Conservation (phyloP, 2,797 vertebrate species). For the Salmo trutta region DNA sequence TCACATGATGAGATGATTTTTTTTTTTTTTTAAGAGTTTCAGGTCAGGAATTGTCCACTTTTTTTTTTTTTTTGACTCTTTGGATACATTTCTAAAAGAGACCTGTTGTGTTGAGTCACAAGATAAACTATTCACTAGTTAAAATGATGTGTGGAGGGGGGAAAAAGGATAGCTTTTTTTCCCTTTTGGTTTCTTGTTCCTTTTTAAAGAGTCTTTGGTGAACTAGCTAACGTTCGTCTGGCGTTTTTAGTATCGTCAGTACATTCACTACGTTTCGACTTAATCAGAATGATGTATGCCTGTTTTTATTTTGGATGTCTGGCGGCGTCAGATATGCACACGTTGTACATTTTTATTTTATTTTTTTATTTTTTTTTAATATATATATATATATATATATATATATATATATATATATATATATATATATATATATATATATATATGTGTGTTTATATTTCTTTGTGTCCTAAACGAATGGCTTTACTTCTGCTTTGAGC, state of each 20-base stretch:
- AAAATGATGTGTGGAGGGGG: neutral
- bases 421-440: too few relatives aligned
- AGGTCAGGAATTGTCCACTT: neutral
- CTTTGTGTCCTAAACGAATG: neutral
- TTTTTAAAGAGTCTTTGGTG: neutral
- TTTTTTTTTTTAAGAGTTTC: neutral
- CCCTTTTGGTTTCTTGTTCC: constrained; percentile 7
- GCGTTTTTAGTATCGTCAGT: constrained; percentile 14
- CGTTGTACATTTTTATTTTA: constrained; percentile 3
- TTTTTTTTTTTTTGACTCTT: neutral
- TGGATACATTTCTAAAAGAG: constrained; percentile 15
- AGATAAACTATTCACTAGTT: neutral
- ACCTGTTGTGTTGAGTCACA: neutral
- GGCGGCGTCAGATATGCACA: neutral
- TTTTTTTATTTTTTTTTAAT: neutral
- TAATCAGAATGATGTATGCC: constrained; percentile 11
- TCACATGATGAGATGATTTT: neutral
- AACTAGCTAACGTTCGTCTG: neutral
- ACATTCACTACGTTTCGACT: constrained; percentile 38
- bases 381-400: too few relatives aligned
- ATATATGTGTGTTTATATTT: too few relatives aligned
- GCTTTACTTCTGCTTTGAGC: constrained; percentile 6
- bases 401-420: too few relatives aligned
- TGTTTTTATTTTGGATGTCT: neutral
- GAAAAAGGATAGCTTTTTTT: neutral